Evolutionary conservation across 2,113 vertebrate species (phyloP), one percentile per base, ranked within the genome.

Genomic region (Cyprinodon tularosa): DNA sequence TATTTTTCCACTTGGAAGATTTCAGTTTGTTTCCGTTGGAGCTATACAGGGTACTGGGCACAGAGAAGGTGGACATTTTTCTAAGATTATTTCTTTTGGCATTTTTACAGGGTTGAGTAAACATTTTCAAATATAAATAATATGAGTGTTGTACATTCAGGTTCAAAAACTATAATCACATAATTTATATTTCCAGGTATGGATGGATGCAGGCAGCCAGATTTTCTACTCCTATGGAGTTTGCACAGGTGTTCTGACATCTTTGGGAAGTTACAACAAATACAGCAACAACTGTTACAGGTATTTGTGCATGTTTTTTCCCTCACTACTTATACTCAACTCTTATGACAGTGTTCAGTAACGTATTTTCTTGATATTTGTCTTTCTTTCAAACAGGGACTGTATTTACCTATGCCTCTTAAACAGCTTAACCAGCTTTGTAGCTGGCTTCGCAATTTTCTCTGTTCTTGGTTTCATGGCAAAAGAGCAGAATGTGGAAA

Each of bases 361-460:
- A 6, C 7, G 8, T 20, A 11, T 67, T 67, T 50, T 50, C 11
- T 68, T 57, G 13, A 72, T 9, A 12, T 48, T 67, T 60, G 1
- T 6, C 40, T 62, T 0, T 84, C 74, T 78, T 17, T 4, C 42
- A 74, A 71, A 63, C 88, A 98, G 97, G 91, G 96, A 97, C 84
- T 95, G 95, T 86, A 77, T 97, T 36, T 94, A 95, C 69, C 94
- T 99, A 64, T 97, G 97, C 93, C 92, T 96, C 87, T 84, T 99
- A 79, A 98, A 99, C 90, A 98, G 96, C 44, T 88, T 94, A 76
- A 98, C 97, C 78, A 99, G 97, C 84, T 97, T 99, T 17, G 39
- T 95, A 57, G 96, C 97, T 12, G 97, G 97, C 10, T 97, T 99
- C 77, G 97, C 96, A 78, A 96, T 98, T 80, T 98, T 99, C 87